Percentiles rank a stretch among this genome's conserved stretches.
Evolutionary conservation across 1,140 invertebrate species (phyloP).

Genomic region (Zaprionus tsacasi): DNA sequence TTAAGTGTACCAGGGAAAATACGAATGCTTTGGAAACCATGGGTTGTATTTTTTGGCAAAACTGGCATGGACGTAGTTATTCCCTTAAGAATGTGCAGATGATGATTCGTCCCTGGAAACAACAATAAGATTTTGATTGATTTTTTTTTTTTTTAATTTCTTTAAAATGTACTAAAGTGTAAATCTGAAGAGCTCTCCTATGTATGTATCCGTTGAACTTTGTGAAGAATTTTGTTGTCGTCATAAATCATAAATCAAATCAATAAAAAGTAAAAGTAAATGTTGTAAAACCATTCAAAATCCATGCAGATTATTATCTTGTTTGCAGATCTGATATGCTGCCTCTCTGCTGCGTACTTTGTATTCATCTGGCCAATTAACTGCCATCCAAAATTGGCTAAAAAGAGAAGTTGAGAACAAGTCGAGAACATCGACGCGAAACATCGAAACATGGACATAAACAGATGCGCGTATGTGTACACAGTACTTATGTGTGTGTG

Average conservation of each 20-base stretch:
- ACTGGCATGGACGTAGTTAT: constrained; percentile 1
- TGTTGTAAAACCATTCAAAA: constrained; percentile 16
- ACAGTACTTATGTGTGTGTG: background rate
- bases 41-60: background rate
- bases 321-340: constrained; percentile 7
- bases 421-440: constrained; percentile 19
- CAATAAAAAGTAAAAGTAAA: constrained; percentile 17
- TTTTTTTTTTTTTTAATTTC: background rate
- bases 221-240: background rate
- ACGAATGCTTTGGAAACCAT: background rate
- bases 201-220: too few relatives aligned
- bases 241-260: background rate
- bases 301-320: constrained; percentile 24
- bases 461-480: constrained; percentile 1
- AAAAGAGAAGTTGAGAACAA: constrained; percentile 59
- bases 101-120: background rate
- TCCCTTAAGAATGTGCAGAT: constrained; percentile 2
- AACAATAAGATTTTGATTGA: background rate
- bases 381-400: constrained; percentile 66
- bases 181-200: too few relatives aligned
- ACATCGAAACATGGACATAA: constrained; percentile 10
- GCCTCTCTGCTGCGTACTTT: constrained; percentile 33
- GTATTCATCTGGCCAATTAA: constrained; percentile 59
- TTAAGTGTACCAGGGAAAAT: background rate
- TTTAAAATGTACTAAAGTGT: background rate